Conservation (phyloP, 2,113 vertebrate species). For the Deroptyus accipitrinus region DNA sequence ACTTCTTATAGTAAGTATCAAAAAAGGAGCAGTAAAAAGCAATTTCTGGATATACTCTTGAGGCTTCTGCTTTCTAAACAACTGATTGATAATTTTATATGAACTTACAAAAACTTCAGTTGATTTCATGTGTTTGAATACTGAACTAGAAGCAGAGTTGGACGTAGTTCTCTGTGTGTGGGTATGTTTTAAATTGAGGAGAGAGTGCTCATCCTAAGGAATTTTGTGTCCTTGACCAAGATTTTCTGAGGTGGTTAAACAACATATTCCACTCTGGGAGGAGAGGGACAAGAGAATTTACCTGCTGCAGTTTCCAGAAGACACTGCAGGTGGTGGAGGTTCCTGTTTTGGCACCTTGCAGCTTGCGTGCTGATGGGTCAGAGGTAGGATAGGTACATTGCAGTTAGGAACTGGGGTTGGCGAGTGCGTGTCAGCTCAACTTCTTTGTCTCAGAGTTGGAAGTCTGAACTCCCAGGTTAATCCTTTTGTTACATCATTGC, state of each 20-base stretch:
- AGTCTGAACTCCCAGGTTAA: not conserved
- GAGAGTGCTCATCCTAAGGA: not conserved
- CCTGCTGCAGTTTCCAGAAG: not conserved
- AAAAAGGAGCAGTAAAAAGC: not conserved
- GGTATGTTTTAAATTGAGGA: not conserved
- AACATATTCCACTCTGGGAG: not conserved
- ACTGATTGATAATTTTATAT: not conserved
- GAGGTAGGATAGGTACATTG: not conserved
- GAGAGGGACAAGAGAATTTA: not conserved
- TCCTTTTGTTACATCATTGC: not conserved
- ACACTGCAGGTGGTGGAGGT: not conserved
- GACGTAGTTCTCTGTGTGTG: not conserved
- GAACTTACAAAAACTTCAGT: not conserved
- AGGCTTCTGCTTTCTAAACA: not conserved
- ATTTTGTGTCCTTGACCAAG: not conserved
- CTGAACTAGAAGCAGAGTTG: not conserved
- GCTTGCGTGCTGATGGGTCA: not conserved
- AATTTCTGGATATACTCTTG: not conserved
- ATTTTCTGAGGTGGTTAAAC: not conserved
- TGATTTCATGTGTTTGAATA: not conserved
- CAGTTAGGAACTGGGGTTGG: not conserved
- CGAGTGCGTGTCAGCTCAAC: accelerated
- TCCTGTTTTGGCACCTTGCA: not conserved
- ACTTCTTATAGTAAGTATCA: not conserved
- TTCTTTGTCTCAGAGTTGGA: not conserved